A percentile compares a stretch with the other conserved stretches of the same genome.
phyloP scores from a whole-genome alignment of 2,888 invertebrate genomes.

The Himalopsyche japonica region DNA sequence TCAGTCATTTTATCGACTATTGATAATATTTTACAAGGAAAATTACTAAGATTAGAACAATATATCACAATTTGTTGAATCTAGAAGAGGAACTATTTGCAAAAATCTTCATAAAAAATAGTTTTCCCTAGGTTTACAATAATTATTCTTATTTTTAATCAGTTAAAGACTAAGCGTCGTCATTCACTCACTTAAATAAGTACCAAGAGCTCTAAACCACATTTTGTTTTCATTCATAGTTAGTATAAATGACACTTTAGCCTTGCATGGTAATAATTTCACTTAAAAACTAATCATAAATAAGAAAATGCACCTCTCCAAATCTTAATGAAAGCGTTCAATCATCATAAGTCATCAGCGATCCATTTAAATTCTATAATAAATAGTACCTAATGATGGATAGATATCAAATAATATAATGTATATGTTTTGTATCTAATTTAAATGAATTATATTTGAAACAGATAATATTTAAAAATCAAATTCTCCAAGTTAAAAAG shows the following conservation, averaged over 20 bases:
- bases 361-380: background rate
- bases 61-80: constrained; percentile 35
- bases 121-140: background rate
- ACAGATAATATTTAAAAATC: background rate
- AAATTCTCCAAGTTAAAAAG: background rate
- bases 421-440: background rate
- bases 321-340: background rate
- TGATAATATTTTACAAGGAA: background rate
- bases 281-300: constrained; percentile 24
- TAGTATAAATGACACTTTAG: constrained; percentile 15
- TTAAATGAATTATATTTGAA: background rate
- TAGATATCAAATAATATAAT: background rate
- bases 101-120: constrained; percentile 30
- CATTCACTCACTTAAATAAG: constrained; percentile 21
- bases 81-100: constrained; percentile 30
- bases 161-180: constrained; percentile 19
- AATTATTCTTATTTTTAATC: constrained; percentile 17
- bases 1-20: constrained; percentile 34
- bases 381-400: background rate
- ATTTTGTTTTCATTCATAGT: constrained; percentile 9
- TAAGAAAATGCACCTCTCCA: constrained; percentile 26
- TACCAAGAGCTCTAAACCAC: constrained; percentile 19
- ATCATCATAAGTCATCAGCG: background rate
- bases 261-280: constrained; percentile 26
- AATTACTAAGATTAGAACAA: constrained; percentile 25